Evolutionary conservation across 2,113 vertebrate species (phyloP).

Genomic region (Antechinus stuartii): DNA sequence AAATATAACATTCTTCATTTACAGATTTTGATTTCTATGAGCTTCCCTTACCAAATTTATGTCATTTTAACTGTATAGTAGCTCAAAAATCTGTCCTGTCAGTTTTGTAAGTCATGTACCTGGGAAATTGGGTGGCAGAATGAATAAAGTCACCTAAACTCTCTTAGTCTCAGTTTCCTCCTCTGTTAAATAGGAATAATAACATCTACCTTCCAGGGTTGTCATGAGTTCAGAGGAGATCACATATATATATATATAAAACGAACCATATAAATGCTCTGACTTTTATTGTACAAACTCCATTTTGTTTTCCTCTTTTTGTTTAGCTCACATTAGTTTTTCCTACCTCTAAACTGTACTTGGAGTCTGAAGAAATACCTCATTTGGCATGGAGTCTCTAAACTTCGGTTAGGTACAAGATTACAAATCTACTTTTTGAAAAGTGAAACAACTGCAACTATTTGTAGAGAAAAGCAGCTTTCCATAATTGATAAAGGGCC

Average conservation of each 20-base stretch:
- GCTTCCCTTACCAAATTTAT: slow-evolving; percentile 8
- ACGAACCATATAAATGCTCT: neutral
- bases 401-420: neutral
- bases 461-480: neutral
- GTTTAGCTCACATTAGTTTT: neutral
- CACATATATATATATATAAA: neutral
- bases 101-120: neutral
- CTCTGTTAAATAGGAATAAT: neutral
- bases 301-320: neutral
- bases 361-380: neutral
- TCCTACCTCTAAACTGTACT: neutral
- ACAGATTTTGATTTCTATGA: neutral
- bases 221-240: neutral
- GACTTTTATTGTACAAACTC: neutral
- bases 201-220: neutral
- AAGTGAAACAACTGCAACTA: neutral
- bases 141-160: neutral
- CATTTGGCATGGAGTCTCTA: neutral
- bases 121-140: neutral
- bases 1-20: neutral
- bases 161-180: neutral
- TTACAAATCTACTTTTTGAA: slow-evolving; percentile 22
- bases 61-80: neutral
- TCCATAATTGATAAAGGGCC: neutral
- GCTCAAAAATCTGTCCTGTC: neutral